Base-by-base conservation (phyloP, 2,797 vertebrate genomes). In the Triplophysa yarkandensis region DNA sequence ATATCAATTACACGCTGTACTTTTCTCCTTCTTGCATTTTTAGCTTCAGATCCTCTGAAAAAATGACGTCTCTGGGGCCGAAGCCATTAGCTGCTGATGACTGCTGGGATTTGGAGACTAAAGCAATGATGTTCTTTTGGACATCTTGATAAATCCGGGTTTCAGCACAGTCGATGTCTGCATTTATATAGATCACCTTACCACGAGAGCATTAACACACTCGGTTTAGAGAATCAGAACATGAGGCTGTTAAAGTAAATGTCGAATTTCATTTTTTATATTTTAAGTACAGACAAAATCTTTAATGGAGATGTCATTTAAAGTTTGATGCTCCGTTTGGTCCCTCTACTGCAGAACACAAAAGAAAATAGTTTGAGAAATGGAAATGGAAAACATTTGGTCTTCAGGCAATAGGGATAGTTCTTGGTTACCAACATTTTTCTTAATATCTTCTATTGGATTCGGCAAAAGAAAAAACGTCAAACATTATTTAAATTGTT, bases 141-240 rank as follows among this genome's bases (percentile, higher is more conserved):
- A 72, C 76, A 73, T 41, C 74, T 64, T 77, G 80, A 83, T 83
- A 81, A 80, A 79, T 78, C 81, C 60, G 16, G 25, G 34, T 48
- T 65, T 74, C 67, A 71, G 25, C 25, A 23, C 25, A 23, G 48
- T 50, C 71, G 61, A 71, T 79, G 76, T 67, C 65, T 28, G 28
- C 73, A 32, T 74, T 67, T 54, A 72, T 74, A 74, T 76, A 74
- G 76, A 83, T 80, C 69, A 77, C 74, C 75, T 76, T 80, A 77
- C 66, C 36, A 16, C 43, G 48, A 74, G 63, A 48, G 60, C 63
- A 14, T 32, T 80, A 79, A 70, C 72, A 34, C 76, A 62, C 55
- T 70, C 54, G 16, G 68, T 82, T 77, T 41, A 60, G 65, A 50
- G 76, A 79, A 77, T 77, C 80, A 66, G 66, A 28, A 62, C 65